Base-by-base conservation (phyloP, 2,797 vertebrate species). In the Megaceryle alcyon region DNA sequence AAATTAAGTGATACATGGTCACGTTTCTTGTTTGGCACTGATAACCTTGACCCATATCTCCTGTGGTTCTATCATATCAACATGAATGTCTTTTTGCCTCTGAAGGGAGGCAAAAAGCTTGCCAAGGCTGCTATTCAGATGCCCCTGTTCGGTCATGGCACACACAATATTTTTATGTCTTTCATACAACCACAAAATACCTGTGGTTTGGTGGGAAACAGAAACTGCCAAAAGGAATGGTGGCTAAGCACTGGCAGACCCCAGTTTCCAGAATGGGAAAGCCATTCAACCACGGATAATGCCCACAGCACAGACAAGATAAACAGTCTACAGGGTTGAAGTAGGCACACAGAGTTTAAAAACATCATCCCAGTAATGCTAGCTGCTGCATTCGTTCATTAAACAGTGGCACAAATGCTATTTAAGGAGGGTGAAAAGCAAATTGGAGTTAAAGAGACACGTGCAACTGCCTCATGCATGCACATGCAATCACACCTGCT, bases 291-390 rank as follows among this genome's bases (percentile, higher is more conserved):
- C 88, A 28, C 92, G 71, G 91, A 95, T 92, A 96, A 86, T 61
- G 95, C 90, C 90, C 54, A 76, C 9, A 86, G 88, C 61, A 91
- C 33, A 75, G 71, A 87, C 91, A 92, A 92, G 94, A 94, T 88
- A 95, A 97, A 88, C 79, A 59, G 79, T 75, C 87, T 91, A 92
- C 87, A 93, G 95, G 88, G 96, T 72, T 60, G 88, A 97, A 94
- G 66, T 86, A 96, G 92, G 96, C 82, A 84, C 5, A 6, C 49
- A 94, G 63, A 60, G 78, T 97, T 95, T 93, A 95, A 94, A 96
- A 96, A 81, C 48, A 57, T 83, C 75, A 82, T 92, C 78, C 75
- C 79, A 78, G 70, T 83, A 92, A 96, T 71, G 82, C 20, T 81
- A 49, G 70, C 44, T 94, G 81, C 80, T 87, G 86, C 81, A 75